phyloP scores from a whole-genome alignment of 2,113 vertebrate genomes.

The Pedetes capensis region DNA sequence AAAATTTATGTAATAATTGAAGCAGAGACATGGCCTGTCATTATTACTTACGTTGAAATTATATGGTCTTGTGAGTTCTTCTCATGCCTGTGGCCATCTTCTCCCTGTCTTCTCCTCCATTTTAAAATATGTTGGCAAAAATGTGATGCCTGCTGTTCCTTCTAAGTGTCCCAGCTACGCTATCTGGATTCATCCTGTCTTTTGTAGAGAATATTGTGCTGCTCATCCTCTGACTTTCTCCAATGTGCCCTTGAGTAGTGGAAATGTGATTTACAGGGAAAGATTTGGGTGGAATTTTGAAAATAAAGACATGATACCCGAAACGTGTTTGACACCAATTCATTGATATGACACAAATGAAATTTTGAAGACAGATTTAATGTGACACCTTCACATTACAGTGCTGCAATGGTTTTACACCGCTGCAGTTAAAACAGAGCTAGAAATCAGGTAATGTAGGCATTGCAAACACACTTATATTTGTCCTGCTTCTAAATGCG shows the following conservation, averaged over 20 bases:
- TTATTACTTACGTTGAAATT: background rate
- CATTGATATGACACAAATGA: background rate
- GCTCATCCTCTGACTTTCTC: background rate
- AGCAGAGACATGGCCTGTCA: background rate
- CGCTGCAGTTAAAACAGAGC: rapidly evolving
- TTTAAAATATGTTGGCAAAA: background rate
- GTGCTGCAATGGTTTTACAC: background rate
- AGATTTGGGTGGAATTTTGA: background rate
- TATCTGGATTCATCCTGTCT: too few species aligned
- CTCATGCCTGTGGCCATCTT: rapidly evolving
- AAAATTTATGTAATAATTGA: rapidly evolving
- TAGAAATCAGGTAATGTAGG: rapidly evolving
- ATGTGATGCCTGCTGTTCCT: background rate
- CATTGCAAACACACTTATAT: rapidly evolving
- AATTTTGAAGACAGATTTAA: background rate
- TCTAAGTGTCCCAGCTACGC: background rate
- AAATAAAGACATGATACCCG: background rate
- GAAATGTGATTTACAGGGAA: background rate
- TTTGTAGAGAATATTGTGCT: rapidly evolving
- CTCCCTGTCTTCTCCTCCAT: background rate
- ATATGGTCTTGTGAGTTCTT: background rate
- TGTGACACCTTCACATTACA: background rate
- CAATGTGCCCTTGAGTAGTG: background rate
- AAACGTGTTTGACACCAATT: background rate
- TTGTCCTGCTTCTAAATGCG: rapidly evolving